Conservation (phyloP, 2,113 vertebrate genomes). For the Puntigrus tetrazona region DNA sequence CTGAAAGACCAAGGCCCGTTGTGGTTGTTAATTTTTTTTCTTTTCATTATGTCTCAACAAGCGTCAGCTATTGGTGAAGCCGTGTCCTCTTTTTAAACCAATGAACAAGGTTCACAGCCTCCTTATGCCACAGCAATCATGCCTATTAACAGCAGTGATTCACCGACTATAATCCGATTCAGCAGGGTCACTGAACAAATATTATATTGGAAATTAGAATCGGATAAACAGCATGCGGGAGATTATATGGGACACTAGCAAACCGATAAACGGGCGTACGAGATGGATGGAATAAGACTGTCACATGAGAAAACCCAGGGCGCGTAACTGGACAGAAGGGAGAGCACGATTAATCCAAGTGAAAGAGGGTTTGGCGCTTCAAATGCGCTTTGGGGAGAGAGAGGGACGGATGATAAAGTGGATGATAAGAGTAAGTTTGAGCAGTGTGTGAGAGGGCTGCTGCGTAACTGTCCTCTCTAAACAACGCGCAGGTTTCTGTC, state of each 20-base stretch:
- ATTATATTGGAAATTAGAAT: conserved; percentile 38
- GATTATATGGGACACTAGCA: not conserved
- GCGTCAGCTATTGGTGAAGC: too few relatives aligned
- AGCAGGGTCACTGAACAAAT: not conserved
- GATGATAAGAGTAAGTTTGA: conserved; percentile 23
- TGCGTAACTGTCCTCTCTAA: conserved; percentile 7
- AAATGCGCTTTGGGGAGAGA: conserved; percentile 47
- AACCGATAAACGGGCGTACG: not conserved
- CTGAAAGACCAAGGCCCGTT: not conserved
- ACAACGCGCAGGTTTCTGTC: not conserved
- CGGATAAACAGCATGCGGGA: conserved; percentile 3
- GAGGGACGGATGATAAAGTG: conserved; percentile 36
- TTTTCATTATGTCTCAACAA: not conserved
- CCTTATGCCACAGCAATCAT: not conserved
- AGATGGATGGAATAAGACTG: not conserved
- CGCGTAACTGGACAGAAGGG: conserved; percentile 20
- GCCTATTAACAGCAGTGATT: not conserved
- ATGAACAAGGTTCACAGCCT: not conserved
- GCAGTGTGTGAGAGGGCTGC: conserved; percentile 4
- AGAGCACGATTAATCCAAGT: conserved; percentile 41
- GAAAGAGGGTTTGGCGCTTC: conserved; percentile 37
- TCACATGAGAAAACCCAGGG: not conserved
- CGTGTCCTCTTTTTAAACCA: not conserved
- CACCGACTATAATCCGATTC: conserved; percentile 22
- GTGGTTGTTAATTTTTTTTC: not conserved